Evolutionary conservation across 2,797 vertebrate genomes (phyloP).

Genomic region (Silurus aristotelis): DNA sequence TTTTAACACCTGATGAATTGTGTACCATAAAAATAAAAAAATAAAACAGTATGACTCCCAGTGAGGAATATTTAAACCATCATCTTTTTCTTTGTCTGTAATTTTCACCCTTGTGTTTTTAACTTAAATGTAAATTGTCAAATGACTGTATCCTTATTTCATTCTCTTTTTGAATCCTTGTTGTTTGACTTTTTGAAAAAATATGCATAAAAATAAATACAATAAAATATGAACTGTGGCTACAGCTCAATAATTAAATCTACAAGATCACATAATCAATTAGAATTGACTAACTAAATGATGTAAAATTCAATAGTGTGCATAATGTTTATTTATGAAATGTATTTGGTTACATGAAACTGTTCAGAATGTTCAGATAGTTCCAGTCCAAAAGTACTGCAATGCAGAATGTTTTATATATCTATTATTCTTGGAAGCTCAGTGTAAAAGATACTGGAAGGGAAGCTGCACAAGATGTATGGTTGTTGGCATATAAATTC

Average conservation of each 20-base stretch:
- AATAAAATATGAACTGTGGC: neutral
- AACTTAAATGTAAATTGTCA: neutral
- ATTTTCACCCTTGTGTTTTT: no score
- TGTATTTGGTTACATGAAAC: neutral
- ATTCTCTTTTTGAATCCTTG: neutral
- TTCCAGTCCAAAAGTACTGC: neutral
- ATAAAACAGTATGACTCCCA: neutral
- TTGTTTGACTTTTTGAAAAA: neutral
- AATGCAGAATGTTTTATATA: neutral
- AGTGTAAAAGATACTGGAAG: neutral
- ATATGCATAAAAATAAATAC: slow-evolving; percentile 1
- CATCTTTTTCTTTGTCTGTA: neutral
- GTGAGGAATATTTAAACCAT: neutral
- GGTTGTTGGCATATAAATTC: neutral
- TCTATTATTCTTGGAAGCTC: neutral
- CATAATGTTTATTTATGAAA: neutral
- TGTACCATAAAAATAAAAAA: neutral
- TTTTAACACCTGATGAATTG: neutral
- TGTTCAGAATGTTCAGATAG: neutral
- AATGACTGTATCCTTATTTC: neutral
- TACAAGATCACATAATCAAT: neutral
- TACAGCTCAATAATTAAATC: neutral
- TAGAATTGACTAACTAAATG: neutral
- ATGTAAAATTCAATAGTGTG: neutral
- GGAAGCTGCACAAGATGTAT: neutral